Conservation (phyloP, 2,797 vertebrate genomes). For the Petrocephalus sullivani region DNA sequence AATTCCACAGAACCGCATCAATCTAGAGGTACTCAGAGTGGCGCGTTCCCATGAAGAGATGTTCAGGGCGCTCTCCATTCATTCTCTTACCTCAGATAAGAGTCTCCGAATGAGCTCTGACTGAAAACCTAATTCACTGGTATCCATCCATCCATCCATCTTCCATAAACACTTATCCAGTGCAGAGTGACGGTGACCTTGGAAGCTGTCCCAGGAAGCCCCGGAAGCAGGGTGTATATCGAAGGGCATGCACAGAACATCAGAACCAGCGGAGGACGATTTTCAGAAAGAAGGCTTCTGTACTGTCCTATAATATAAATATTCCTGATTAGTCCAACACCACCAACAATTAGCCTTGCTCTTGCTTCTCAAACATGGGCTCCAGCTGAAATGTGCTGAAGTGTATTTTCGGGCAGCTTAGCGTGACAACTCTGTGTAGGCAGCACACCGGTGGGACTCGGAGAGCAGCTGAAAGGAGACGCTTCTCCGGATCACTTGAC, state of each 20-base stretch:
- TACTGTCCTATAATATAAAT: too few relatives aligned
- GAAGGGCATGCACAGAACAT: neutral
- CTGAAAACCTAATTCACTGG: neutral
- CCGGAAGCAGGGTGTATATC: neutral
- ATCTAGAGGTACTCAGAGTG: neutral
- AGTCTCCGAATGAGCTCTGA: neutral
- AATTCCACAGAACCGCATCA: slow-evolving; percentile 1
- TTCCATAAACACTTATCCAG: slow-evolving; percentile 2
- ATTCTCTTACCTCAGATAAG: neutral
- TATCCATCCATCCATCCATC: neutral
- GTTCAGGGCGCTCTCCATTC: neutral
- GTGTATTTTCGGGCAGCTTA: neutral
- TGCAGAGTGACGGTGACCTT: neutral
- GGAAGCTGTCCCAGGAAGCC: neutral
- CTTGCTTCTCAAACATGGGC: too few relatives aligned
- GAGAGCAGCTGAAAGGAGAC: neutral
- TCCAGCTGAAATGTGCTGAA: neutral
- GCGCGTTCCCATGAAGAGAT: neutral
- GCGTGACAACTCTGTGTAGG: neutral
- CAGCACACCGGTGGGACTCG: neutral
- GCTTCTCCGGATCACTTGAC: slow-evolving; percentile 3
- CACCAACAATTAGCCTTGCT: too few relatives aligned
- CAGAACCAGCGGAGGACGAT: neutral
- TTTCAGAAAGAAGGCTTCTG: neutral
- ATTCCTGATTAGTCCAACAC: too few relatives aligned